Evolutionary conservation across 2,888 invertebrate genomes (phyloP).

Genomic region (Dasypolia templi): DNA sequence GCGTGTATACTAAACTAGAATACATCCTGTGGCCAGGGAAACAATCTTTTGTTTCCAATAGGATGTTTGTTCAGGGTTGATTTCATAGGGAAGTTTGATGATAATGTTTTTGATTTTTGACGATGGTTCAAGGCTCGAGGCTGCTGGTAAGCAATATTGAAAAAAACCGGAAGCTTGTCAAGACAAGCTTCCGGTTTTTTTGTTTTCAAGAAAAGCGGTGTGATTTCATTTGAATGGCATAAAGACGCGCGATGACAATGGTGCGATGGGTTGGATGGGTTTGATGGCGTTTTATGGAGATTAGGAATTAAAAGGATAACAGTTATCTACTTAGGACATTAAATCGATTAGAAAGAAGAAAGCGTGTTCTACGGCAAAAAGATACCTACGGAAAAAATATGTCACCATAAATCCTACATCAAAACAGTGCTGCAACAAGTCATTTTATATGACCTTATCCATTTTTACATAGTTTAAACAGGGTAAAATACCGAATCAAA

Average conservation of each 20-base stretch:
- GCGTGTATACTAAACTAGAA: slow-evolving; percentile 77
- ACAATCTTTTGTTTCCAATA: slow-evolving; percentile 79
- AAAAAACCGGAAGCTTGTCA: too few species aligned
- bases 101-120: slow-evolving; percentile 9
- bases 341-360: neutral
- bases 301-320: too few species aligned
- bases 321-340: too few species aligned
- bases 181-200: too few species aligned
- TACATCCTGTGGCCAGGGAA: slow-evolving; percentile 75
- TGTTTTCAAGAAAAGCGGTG: too few species aligned
- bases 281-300: too few species aligned
- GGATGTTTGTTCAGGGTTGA: slow-evolving; percentile 69
- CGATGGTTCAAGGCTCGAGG: neutral
- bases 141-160: neutral
- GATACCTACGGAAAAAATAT: neutral
- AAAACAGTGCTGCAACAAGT: neutral
- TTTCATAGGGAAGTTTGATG: slow-evolving; percentile 26
- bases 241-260: too few species aligned
- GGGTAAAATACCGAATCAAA: slow-evolving; percentile 36
- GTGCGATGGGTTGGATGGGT: too few species aligned
- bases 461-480: slow-evolving; percentile 9
- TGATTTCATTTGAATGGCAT: neutral
- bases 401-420: neutral
- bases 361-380: neutral
- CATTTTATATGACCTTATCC: too few species aligned